A percentile compares a stretch with the other conserved stretches of the same genome.
Evolutionary conservation across 2,888 invertebrate genomes (phyloP).

Genomic region (Corbicula japonica): DNA sequence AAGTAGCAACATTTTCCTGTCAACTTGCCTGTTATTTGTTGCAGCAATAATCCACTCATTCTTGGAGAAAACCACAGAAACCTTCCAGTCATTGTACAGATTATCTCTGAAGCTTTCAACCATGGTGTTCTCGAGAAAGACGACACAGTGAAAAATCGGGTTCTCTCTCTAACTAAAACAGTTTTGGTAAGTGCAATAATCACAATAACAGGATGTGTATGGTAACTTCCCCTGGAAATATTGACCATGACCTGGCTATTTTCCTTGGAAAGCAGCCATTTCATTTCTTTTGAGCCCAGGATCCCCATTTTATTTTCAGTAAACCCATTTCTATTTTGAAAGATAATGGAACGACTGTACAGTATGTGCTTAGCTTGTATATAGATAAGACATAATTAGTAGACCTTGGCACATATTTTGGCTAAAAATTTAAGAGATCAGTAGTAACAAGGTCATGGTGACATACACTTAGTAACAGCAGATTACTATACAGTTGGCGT

Average conservation of each 20-base stretch:
- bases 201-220: not conserved
- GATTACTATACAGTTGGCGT: no score
- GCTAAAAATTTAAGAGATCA: no score
- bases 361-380: not conserved
- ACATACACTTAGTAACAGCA: no score
- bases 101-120: constrained; percentile 96
- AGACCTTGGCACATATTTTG: no score
- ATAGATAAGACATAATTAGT: no score
- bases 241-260: not conserved
- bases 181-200: constrained; percentile 90
- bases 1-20: not conserved
- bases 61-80: constrained; percentile 95
- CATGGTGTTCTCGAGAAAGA: constrained; percentile 93
- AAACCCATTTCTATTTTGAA: not conserved
- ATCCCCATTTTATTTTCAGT: not conserved
- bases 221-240: not conserved
- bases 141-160: constrained; percentile 91
- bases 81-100: constrained; percentile 94
- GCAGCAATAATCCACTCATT: constrained; percentile 93
- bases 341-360: not conserved
- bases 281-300: not conserved
- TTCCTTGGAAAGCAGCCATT: not conserved
- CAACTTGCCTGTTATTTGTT: constrained; percentile 32
- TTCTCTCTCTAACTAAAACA: constrained; percentile 94
- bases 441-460: no score